Conservation (phyloP, 2,888 invertebrate genomes). For the Cephus nigrinus region DNA sequence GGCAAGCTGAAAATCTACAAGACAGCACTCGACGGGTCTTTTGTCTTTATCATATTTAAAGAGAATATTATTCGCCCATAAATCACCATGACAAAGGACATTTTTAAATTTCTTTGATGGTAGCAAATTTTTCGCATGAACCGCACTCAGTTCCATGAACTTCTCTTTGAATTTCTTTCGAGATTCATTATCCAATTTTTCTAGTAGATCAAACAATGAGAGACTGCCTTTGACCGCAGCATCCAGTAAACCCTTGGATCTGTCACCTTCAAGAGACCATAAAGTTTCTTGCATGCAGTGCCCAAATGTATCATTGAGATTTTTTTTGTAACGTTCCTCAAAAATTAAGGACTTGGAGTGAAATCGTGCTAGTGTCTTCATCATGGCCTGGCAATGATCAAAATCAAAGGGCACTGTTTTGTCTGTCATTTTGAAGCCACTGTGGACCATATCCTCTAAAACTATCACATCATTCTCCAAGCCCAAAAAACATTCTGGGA, state of each 20-base stretch:
- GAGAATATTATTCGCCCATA: slow-evolving; percentile 63
- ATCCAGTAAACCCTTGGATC: slow-evolving; percentile 37
- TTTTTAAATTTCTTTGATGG: slow-evolving; percentile 51
- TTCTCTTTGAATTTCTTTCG: slow-evolving; percentile 38
- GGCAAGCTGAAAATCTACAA: slow-evolving; percentile 67
- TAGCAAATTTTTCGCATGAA: slow-evolving; percentile 40
- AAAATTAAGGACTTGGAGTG: slow-evolving; percentile 73
- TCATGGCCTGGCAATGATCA: slow-evolving; percentile 71
- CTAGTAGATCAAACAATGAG: slow-evolving; percentile 46
- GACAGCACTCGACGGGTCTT: slow-evolving; percentile 51
- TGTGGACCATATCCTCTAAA: slow-evolving; percentile 72
- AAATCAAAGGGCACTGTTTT: slow-evolving; percentile 72
- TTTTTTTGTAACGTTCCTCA: slow-evolving; percentile 45
- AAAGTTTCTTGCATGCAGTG: slow-evolving; percentile 50
- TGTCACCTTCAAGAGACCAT: slow-evolving; percentile 36
- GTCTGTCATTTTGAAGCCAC: slow-evolving; percentile 75
- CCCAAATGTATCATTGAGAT: slow-evolving; percentile 43
- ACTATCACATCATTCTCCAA: slow-evolving; percentile 54
- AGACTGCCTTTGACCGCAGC: slow-evolving; percentile 49
- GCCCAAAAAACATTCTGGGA: slow-evolving; percentile 50
- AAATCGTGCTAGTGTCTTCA: slow-evolving; percentile 73
- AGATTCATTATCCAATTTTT: slow-evolving; percentile 30
- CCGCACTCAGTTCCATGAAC: slow-evolving; percentile 21
- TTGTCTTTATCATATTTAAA: slow-evolving; percentile 51
- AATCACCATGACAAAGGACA: slow-evolving; percentile 62